phyloP scores from a whole-genome alignment of 2,888 invertebrate species.

The Halictus quadricinctus region DNA sequence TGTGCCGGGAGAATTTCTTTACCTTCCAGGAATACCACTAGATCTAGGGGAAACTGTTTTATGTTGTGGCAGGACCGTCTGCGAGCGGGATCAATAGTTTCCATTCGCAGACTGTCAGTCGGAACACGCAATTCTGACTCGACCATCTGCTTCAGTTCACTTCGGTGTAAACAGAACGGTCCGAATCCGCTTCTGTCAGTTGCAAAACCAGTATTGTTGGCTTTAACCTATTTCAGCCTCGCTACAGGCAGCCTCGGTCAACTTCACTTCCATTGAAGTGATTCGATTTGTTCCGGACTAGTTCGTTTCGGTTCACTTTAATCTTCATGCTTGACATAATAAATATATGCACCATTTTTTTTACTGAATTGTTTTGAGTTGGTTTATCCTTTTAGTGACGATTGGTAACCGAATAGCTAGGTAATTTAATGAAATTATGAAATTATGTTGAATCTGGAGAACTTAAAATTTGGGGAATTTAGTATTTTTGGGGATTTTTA shows the following conservation, averaged over 20 bases:
- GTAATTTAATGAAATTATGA: too few relatives aligned
- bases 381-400: neutral
- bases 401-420: neutral
- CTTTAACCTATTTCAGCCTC: neutral
- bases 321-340: neutral
- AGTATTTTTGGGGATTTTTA: neutral
- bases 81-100: conserved; percentile 27
- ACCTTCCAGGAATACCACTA: conserved; percentile 18
- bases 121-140: neutral
- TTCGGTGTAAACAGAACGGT: neutral
- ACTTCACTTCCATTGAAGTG: neutral
- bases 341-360: neutral
- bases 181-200: neutral
- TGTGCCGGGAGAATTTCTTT: neutral
- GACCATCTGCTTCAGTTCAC: neutral
- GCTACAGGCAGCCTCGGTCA: neutral
- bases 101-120: neutral
- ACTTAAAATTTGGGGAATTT: neutral
- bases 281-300: neutral
- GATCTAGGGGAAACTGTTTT: neutral
- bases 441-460: neutral
- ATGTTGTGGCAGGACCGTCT: conserved; percentile 22
- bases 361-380: neutral
- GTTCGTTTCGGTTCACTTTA: neutral
- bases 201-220: neutral